A percentile compares a stretch with the other conserved stretches of the same genome.
Evolutionary conservation across 2,888 invertebrate species (phyloP).

Genomic region (Amblyteles armatorius): DNA sequence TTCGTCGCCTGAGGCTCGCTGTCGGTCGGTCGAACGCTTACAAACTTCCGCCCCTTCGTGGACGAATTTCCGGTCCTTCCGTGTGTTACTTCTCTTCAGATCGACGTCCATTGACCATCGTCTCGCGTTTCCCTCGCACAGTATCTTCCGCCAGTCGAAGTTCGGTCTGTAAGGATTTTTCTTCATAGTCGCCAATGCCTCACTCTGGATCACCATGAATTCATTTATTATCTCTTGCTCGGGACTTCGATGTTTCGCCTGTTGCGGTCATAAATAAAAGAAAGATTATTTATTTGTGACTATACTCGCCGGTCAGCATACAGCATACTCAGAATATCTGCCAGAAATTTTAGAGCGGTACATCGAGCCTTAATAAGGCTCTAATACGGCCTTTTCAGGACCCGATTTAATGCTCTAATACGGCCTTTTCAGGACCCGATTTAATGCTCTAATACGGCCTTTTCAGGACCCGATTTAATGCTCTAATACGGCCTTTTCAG

Average conservation of each 20-base stretch:
- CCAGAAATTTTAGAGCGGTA: background rate
- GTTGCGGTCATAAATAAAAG: background rate
- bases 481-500: background rate
- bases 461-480: background rate
- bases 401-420: background rate
- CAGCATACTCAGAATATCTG: background rate
- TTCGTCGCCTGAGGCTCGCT: constrained; percentile 17
- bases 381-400: background rate
- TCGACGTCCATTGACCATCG: constrained; percentile 84
- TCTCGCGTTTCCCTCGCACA: constrained; percentile 86
- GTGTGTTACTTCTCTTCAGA: constrained; percentile 59
- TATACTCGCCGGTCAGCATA: background rate
- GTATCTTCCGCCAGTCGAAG: constrained; percentile 87
- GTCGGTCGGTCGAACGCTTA: constrained; percentile 23
- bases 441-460: background rate
- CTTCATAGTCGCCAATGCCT: constrained; percentile 84
- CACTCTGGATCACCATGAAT: constrained; percentile 73
- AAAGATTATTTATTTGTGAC: background rate
- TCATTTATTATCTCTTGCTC: constrained; percentile 75
- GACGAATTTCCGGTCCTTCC: constrained; percentile 32
- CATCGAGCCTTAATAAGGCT: no score
- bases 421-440: background rate
- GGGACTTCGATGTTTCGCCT: constrained; percentile 59
- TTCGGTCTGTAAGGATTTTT: constrained; percentile 85
- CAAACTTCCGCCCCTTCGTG: constrained; percentile 24